These are phyloP conservation scores for Muntiacus muntjak DNA, from an alignment of 2,113 vertebrate species.

Conservation along the genomic window DNA sequence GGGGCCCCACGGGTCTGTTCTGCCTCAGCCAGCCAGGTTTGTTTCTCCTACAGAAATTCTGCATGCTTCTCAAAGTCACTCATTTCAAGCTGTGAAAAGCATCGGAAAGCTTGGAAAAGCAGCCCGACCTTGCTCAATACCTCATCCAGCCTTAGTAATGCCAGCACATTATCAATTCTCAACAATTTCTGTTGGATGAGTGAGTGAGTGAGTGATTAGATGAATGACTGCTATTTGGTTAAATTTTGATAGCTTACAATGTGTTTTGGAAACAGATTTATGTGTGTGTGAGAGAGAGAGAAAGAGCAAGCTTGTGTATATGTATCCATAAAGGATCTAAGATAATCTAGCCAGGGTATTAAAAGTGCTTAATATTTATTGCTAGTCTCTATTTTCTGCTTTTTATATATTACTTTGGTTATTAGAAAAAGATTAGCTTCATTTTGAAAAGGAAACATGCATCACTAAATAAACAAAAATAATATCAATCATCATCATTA, in stretches of 20 bases:
- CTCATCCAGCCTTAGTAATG: no score
- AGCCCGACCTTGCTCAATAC: not conserved
- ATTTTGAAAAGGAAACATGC: constrained; percentile 3
- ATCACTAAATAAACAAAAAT: not conserved
- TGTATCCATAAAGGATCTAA: not conserved
- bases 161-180: not conserved
- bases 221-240: not conserved
- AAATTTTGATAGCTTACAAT: not conserved
- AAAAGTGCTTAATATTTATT: not conserved
- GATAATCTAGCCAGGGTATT: not conserved
- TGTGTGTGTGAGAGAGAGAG: not conserved
- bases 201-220: not conserved
- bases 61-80: not conserved
- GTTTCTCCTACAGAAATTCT: not conserved
- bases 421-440: not conserved
- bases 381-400: not conserved
- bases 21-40: not conserved
- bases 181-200: not conserved
- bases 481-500: not conserved
- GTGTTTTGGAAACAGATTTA: not conserved
- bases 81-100: not conserved
- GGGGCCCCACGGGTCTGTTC: no score
- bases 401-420: not conserved
- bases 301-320: no score
- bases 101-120: not conserved